Conservation (phyloP, 2,888 invertebrate species). For the Eledona agricola region DNA sequence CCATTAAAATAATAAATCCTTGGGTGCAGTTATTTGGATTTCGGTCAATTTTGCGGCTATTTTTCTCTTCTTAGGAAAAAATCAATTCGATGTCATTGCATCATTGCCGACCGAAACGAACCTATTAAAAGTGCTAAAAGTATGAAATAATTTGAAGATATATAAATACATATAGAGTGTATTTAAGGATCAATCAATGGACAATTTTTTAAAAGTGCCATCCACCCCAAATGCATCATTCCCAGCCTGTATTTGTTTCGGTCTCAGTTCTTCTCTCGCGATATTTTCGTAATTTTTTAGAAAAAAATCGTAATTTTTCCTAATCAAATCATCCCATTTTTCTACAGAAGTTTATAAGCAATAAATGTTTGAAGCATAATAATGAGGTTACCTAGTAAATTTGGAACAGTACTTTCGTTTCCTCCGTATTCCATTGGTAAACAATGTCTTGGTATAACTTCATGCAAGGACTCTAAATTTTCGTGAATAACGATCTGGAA, state of each 20-base stretch:
- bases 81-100: no score
- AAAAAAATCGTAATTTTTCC: slow-evolving; percentile 1
- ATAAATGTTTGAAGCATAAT: background rate
- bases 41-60: no score
- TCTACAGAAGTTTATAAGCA: slow-evolving; percentile 1
- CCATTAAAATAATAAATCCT: no score
- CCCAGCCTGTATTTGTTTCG: background rate
- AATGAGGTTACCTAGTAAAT: slow-evolving; percentile 2
- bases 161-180: no score
- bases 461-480: slow-evolving; percentile 6
- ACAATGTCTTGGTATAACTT: slow-evolving; percentile 11
- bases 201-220: slow-evolving; percentile 11
- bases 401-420: slow-evolving; percentile 1
- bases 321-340: slow-evolving; percentile 7
- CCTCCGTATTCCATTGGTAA: slow-evolving; percentile 11
- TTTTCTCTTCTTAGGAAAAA: no score
- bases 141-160: no score
- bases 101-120: no score
- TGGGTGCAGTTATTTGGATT: no score
- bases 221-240: slow-evolving; percentile 7
- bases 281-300: slow-evolving; percentile 1
- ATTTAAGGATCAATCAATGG: slow-evolving; percentile 2
- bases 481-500: no score
- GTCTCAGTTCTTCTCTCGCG: slow-evolving; percentile 5
- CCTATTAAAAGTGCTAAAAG: no score